These are phyloP conservation scores for Spodoptera frugiperda DNA, from an alignment of 1,140 invertebrate genomes.

Conservation along the genomic window DNA sequence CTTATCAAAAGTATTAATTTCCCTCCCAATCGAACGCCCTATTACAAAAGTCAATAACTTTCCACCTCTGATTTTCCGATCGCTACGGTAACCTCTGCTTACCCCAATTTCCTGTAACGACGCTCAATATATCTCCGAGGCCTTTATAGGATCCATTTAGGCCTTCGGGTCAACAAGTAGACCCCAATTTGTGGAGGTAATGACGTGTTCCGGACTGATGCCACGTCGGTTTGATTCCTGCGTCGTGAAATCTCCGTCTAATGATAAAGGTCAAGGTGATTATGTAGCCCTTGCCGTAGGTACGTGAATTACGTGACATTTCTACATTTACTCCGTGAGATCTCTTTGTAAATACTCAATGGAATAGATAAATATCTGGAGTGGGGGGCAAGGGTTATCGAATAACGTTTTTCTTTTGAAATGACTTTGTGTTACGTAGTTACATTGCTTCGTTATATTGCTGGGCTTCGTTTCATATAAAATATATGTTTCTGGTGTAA, in stretches of 20 bases:
- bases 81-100: constrained; percentile 9
- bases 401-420: no score
- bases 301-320: background rate
- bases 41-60: constrained; percentile 8
- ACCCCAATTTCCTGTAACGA: constrained; percentile 39
- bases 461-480: no score
- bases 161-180: constrained; percentile 38
- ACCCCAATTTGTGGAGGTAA: constrained; percentile 58
- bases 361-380: no score
- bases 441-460: no score
- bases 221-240: constrained; percentile 29
- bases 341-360: no score
- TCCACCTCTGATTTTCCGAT: constrained; percentile 1
- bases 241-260: constrained; percentile 28
- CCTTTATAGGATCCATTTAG: constrained; percentile 21
- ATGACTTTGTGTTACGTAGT: no score
- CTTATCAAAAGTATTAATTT: background rate
- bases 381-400: no score
- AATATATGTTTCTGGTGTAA: no score
- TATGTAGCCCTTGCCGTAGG: background rate
- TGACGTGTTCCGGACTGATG: constrained; percentile 47
- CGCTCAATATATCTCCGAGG: constrained; percentile 28
- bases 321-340: no score
- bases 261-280: background rate
- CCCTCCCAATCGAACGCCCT: background rate